phyloP scores from a whole-genome alignment of 2,888 invertebrate species.

The Metallyticus violacea region DNA sequence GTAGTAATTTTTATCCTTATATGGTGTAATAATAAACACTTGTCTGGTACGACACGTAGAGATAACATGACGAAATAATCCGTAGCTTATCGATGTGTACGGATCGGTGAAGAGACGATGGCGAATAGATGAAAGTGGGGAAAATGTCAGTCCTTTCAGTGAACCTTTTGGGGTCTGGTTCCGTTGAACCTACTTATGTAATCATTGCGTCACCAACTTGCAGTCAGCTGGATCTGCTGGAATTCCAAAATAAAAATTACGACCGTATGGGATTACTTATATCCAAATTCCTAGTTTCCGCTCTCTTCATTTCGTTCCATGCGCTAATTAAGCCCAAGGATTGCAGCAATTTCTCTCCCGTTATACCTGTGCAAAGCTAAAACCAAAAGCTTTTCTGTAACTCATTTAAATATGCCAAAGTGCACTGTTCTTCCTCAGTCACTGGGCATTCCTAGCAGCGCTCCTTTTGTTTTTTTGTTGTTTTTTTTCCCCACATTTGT shows the following conservation, averaged over 20 bases:
- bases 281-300: not conserved
- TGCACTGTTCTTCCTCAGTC: too few species aligned
- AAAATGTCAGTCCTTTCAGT: not conserved
- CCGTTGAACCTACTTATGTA: not conserved
- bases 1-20: not conserved
- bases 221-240: not conserved
- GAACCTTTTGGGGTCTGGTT: not conserved
- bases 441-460: too few species aligned
- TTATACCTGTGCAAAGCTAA: too few species aligned
- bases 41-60: not conserved
- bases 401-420: too few species aligned
- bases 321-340: too few species aligned
- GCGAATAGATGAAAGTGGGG: not conserved
- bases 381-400: too few species aligned
- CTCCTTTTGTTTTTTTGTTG: too few species aligned
- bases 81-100: not conserved
- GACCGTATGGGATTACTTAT: not conserved
- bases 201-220: not conserved
- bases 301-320: not conserved
- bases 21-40: not conserved
- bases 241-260: not conserved
- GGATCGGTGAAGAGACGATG: not conserved
- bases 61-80: not conserved
- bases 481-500: too few species aligned
- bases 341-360: too few species aligned